Base-by-base conservation (phyloP, 1,140 invertebrate genomes). In the Drosophila rufa region DNA sequence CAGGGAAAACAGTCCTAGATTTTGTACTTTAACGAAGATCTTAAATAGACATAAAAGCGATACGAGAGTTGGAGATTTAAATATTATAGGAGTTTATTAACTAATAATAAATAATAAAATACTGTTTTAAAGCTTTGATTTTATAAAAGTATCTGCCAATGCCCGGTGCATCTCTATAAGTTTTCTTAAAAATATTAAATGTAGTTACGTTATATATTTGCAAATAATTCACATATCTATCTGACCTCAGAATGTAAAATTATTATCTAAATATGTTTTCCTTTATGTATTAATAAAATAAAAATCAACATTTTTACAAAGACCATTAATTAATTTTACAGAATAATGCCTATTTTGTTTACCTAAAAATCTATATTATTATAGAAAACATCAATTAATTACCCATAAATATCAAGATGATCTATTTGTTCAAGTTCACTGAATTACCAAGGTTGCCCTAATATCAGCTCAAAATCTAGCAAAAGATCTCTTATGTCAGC, bases 371-470 rank as follows among this genome's bases (percentile, higher is more conserved):
- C 30, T 0, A 19, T 0, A 36, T 11, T 11, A 50, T 4, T 8
- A 17, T 6, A 8, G 2, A 2, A 14, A 22, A 15, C 19, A 15
- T 38, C 7, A 38, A 38, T 38, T 2, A 55, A 55, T 55, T 33
- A 33, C 7, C 17, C 1, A 4, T 3, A 36, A n/a, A 12, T 4
- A 19, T 22, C 1, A 22, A 60, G 15, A 25, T 47, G 30, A 48
- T 15, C 19, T 45, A 38, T 40, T 40, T 25, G 1, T 15, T 58
- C 56, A 61, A 53, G 59, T 53, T 62, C 33, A 40, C 2, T 27
- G 12, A 15, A 12, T 14, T 17, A 2, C 22, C 27, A 66, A 66
- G 55, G 62, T 17, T 25, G 19, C 19, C 7, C 27, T 15, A 60
- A 25, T 46, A 30, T 2, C 12, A 58, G 0, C 22, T 19, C 3